A percentile compares a stretch with the other conserved stretches of the same genome.
Evolutionary conservation across 2,113 vertebrate species (phyloP).

Genomic region (Macrotis lagotis): DNA sequence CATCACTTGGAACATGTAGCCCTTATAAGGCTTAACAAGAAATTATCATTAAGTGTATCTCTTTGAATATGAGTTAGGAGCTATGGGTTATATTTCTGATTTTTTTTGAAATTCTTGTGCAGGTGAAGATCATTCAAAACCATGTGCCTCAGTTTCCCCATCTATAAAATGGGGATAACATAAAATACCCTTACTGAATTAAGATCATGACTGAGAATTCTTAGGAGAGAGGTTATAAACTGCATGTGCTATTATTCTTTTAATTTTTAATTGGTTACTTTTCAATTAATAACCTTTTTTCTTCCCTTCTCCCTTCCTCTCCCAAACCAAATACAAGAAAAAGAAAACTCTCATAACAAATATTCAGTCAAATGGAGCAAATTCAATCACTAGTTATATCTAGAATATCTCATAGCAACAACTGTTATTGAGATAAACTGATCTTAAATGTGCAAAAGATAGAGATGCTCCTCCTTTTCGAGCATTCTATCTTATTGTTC

Average conservation of each 20-base stretch:
- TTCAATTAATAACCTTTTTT: background rate
- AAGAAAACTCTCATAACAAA: background rate
- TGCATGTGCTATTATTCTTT: background rate
- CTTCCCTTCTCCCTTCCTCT: background rate
- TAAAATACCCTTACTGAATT: background rate
- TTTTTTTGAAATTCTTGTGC: background rate
- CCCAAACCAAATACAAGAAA: background rate
- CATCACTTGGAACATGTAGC: background rate
- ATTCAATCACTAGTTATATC: background rate
- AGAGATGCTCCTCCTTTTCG: background rate
- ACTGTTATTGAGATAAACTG: background rate
- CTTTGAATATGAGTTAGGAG: background rate
- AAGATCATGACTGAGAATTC: background rate
- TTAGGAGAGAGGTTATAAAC: background rate
- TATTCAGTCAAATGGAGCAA: background rate
- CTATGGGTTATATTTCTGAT: background rate
- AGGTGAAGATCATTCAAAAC: background rate
- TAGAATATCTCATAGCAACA: background rate
- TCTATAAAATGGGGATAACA: background rate
- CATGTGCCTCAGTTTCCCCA: background rate
- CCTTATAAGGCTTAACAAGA: background rate
- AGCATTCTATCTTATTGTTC: background rate
- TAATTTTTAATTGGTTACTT: background rate
- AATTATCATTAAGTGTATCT: background rate
- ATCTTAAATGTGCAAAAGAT: background rate